These are phyloP conservation scores for Callyntrura guangdongensis DNA, from an alignment of 2,888 invertebrate species.

Conservation along the genomic window DNA sequence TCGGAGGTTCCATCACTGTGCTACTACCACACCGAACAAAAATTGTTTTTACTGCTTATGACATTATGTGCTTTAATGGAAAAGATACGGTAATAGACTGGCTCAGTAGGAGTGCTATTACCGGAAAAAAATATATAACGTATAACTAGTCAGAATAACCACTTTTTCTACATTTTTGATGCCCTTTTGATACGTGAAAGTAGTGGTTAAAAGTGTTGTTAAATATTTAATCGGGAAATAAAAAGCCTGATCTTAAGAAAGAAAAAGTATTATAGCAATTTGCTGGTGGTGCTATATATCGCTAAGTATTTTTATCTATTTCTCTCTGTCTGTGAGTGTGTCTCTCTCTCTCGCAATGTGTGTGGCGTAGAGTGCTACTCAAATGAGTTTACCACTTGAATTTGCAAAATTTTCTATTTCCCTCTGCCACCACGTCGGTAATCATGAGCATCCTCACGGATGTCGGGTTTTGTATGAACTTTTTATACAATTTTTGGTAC, in stretches of 20 bases:
- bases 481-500: background rate
- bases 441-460: too few relatives aligned
- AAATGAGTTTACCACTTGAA: slow-evolving; percentile 3
- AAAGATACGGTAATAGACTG: slow-evolving; percentile 18
- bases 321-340: background rate
- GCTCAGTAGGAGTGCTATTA: background rate
- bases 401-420: background rate
- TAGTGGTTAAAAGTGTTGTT: slow-evolving; percentile 14
- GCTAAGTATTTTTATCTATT: background rate
- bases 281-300: slow-evolving; percentile 13
- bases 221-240: background rate
- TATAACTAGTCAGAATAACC: slow-evolving; percentile 33
- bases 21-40: background rate
- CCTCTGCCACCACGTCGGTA: too few relatives aligned
- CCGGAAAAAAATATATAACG: background rate
- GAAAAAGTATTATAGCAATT: background rate
- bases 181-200: slow-evolving; percentile 22
- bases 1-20: background rate
- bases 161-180: slow-evolving; percentile 24
- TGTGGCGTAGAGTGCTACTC: background rate
- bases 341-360: background rate
- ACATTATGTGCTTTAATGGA: background rate
- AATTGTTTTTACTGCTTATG: slow-evolving; percentile 4
- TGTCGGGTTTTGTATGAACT: background rate
- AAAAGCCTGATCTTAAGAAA: background rate